Base-by-base conservation (phyloP, 2,888 invertebrate genomes). In the Drosophila anomelani region DNA sequence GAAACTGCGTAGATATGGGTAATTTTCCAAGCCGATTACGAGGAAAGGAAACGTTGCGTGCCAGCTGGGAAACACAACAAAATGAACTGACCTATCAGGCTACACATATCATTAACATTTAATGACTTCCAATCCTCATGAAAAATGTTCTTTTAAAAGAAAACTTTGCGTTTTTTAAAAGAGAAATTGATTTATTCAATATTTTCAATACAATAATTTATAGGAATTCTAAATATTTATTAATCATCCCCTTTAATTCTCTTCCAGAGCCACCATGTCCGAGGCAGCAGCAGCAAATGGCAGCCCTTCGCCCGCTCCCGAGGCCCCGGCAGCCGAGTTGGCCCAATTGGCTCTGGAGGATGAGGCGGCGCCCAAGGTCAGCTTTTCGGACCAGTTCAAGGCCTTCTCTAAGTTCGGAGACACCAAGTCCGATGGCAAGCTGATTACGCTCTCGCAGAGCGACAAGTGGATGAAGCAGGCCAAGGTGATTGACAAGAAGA, bases 391-490 rank as follows among this genome's bases (percentile, higher is more conserved):
- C 66, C 95, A 95, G 62, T 97, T 97, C 91, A 95, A 95, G 89
- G 94, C 95, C 3, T 98, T 97, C 92, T 95, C 96, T 9, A 97
- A 97, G 93, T 98, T 97, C 91, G 97, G 97, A 1, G 97, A 97
- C 91, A 94, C 94, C 4, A 97, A 97, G 91, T 96, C 96, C 17
- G 97, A 97, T 90, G 97, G 97, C 55, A 97, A 96, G 92, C 94
- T 94, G 47, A 96, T 98, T 76, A 97, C 97, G 0, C 93, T 98
- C n/a, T 96, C 96, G 12, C 97, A 98, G 92, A 96, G 96, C 89
- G 98, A 98, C 92, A 98, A 97, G 93, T 98, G 98, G 98, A 96
- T 98, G 95, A 97, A 97, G 89, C 98, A 98, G 91, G 97, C 97
- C 0, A 96, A 95, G 87, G 95, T 95, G 10, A 96, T 97, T 80